A percentile compares a stretch with the other conserved stretches of the same genome.
phyloP scores from a whole-genome alignment of 1,140 invertebrate species.

The Panulirus ornatus region DNA sequence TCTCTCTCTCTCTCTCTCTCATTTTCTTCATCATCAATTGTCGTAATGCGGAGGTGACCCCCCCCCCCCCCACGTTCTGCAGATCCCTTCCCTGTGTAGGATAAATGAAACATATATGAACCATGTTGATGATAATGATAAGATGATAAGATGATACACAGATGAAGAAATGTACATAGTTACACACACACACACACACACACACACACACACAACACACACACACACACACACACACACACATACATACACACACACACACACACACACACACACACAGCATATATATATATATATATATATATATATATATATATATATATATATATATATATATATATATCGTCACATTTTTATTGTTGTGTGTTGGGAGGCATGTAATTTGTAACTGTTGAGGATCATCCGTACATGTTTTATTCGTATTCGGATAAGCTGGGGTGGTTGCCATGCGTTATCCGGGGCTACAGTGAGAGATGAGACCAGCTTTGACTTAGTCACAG shows the following conservation, averaged over 20 bases:
- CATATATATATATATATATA: constrained; percentile 30
- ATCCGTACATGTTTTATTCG: constrained; percentile 8
- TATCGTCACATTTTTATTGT: not conserved
- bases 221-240: no score
- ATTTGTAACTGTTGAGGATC: not conserved
- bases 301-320: not conserved
- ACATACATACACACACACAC: constrained; percentile 16
- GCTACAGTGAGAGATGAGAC: not conserved
- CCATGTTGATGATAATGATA: no score
- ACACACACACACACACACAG: constrained; percentile 23
- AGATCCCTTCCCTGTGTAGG: no score
- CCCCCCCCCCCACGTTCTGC: no score
- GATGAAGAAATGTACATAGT: no score
- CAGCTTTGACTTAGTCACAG: not conserved
- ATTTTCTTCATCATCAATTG: not conserved
- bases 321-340: constrained; percentile 4
- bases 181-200: no score
- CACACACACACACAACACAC: no score
- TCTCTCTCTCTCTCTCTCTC: not conserved
- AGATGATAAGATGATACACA: no score
- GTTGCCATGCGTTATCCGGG: not conserved
- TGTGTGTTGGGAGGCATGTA: not conserved
- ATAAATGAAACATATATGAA: no score
- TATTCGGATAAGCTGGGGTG: not conserved
- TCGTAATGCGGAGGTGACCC: no score